These are phyloP conservation scores for Cabera pusaria DNA, from an alignment of 2,888 invertebrate genomes.

Conservation along the genomic window DNA sequence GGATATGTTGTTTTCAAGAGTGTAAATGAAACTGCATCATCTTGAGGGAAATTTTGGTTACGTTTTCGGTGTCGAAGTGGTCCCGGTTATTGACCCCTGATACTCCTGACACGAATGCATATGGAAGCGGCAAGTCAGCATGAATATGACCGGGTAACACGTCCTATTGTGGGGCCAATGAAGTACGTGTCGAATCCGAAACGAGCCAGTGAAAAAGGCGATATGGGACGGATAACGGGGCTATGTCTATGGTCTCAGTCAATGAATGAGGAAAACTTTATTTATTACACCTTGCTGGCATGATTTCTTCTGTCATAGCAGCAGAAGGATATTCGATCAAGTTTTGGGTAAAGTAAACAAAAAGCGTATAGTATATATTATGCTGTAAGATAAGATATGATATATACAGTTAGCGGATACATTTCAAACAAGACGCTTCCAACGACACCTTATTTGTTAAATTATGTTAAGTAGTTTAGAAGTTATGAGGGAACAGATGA, in stretches of 20 bases:
- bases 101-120: constrained; percentile 73
- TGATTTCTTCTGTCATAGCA: no score
- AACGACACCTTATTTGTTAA: no score
- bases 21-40: constrained; percentile 22
- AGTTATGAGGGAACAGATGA: no score
- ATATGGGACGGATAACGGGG: constrained; percentile 75
- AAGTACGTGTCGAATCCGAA: constrained; percentile 78
- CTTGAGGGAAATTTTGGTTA: constrained; percentile 31
- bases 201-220: constrained; percentile 70
- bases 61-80: constrained; percentile 22
- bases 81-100: constrained; percentile 59
- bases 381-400: no score
- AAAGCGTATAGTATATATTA: no score
- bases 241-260: constrained; percentile 42
- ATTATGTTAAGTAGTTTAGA: no score
- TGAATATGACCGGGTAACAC: constrained; percentile 69
- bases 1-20: no score
- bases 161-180: constrained; percentile 68
- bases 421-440: no score
- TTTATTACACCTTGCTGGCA: constrained; percentile 11
- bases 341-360: no score
- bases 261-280: constrained; percentile 46
- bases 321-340: no score
- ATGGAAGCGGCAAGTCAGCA: constrained; percentile 44
- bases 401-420: no score